Evolutionary conservation across 2,888 invertebrate genomes (phyloP).

Genomic region (Drosophila setosimentum): DNA sequence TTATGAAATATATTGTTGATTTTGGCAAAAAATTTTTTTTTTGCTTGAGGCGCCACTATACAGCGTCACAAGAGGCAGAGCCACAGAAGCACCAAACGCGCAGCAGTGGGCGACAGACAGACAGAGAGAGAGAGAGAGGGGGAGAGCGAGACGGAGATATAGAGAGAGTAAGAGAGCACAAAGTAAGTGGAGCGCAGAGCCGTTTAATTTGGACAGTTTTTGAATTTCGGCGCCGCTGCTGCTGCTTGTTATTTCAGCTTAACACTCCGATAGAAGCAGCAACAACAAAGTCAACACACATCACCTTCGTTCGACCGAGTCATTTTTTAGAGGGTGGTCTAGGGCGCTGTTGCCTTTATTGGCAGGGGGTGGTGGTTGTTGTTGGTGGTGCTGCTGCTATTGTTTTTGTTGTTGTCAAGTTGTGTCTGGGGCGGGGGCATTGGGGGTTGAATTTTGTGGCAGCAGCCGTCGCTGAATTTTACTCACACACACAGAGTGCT

Average conservation of each 20-base stretch:
- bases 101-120: constrained; percentile 31
- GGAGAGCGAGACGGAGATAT: constrained; percentile 9
- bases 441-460: constrained; percentile 61
- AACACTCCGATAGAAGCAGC: constrained; percentile 52
- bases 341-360: constrained; percentile 23
- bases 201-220: constrained; percentile 80
- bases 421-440: constrained; percentile 29
- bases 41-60: neutral
- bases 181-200: constrained; percentile 65
- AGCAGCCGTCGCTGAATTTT: constrained; percentile 56
- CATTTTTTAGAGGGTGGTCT: constrained; percentile 36
- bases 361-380: constrained; percentile 39
- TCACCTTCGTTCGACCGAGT: constrained; percentile 65
- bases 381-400: constrained; percentile 24
- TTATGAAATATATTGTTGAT: neutral
- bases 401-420: constrained; percentile 37
- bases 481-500: constrained; percentile 6
- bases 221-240: constrained; percentile 58
- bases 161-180: constrained; percentile 17
- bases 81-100: constrained; percentile 15
- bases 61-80: constrained; percentile 53
- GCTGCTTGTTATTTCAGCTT: constrained; percentile 62
- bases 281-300: constrained; percentile 42
- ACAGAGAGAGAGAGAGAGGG: constrained; percentile 18
- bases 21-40: neutral